These are phyloP conservation scores for Lithosia quadra DNA, from an alignment of 2,888 invertebrate genomes.

Conservation along the genomic window DNA sequence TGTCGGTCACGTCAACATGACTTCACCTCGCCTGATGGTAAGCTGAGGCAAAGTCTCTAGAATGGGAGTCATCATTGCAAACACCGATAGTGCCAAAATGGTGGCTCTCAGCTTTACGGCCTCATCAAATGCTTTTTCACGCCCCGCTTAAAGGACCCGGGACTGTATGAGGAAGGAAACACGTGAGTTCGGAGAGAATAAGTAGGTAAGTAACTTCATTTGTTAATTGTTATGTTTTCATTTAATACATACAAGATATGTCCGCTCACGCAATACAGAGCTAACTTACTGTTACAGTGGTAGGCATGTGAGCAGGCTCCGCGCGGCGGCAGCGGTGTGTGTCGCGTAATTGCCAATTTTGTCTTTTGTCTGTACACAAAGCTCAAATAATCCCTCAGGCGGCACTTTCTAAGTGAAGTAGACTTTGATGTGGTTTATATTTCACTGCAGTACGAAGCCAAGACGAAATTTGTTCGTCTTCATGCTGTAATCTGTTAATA, in stretches of 20 bases:
- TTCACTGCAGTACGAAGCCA: neutral
- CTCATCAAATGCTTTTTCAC: too few species aligned
- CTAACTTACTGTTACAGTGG: neutral
- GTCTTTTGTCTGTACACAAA: neutral
- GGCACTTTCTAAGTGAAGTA: neutral
- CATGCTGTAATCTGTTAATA: neutral
- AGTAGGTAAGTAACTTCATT: neutral
- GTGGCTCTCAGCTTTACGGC: too few species aligned
- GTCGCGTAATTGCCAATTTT: constrained; percentile 2
- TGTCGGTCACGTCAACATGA: too few species aligned
- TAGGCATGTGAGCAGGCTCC: neutral
- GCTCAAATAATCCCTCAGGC: constrained; percentile 1
- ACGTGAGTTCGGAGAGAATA: neutral
- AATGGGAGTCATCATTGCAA: too few species aligned
- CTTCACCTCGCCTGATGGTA: too few species aligned
- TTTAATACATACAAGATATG: neutral
- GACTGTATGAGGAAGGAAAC: too few species aligned
- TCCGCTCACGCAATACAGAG: neutral
- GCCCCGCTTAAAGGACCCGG: too few species aligned
- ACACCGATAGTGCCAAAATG: too few species aligned
- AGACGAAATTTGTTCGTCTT: neutral
- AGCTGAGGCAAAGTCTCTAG: too few species aligned
- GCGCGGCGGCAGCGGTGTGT: neutral
- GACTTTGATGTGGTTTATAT: neutral
- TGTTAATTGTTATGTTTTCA: neutral